Conservation (phyloP, 2,888 invertebrate species). For the Geophilus truncorum region DNA sequence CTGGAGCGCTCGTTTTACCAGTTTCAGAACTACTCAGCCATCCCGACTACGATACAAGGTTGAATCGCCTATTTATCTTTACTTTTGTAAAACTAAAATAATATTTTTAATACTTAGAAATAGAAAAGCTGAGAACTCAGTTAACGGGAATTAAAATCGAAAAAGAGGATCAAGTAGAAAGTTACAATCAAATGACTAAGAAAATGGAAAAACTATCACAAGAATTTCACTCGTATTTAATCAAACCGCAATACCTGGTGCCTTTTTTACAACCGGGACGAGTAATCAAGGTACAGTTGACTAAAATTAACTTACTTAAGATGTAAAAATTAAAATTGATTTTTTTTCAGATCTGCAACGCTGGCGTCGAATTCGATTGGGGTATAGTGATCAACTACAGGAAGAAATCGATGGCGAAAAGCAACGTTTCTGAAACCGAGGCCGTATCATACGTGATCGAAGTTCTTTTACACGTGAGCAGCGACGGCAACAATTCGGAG, state of each 20-base stretch:
- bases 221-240: slow-evolving; percentile 73
- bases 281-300: slow-evolving; percentile 67
- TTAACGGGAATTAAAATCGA: slow-evolving; percentile 62
- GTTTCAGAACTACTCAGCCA: slow-evolving; percentile 94
- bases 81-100: neutral
- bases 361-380: slow-evolving; percentile 89
- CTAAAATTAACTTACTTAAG: neutral
- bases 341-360: slow-evolving; percentile 64
- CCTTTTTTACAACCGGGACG: slow-evolving; percentile 94
- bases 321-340: neutral
- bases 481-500: slow-evolving; percentile 56
- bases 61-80: too few species aligned
- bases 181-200: slow-evolving; percentile 78
- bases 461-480: slow-evolving; percentile 73
- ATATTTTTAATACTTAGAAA: slow-evolving; percentile 52
- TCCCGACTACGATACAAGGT: slow-evolving; percentile 85
- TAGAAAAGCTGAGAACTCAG: slow-evolving; percentile 61
- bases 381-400: slow-evolving; percentile 90
- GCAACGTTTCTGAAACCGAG: slow-evolving; percentile 56
- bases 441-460: slow-evolving; percentile 70
- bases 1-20: slow-evolving; percentile 96
- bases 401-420: slow-evolving; percentile 57
- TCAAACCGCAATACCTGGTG: slow-evolving; percentile 78
- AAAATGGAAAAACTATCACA: slow-evolving; percentile 69
- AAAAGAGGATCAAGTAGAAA: slow-evolving; percentile 67